phyloP scores from a whole-genome alignment of 2,797 vertebrate species.

The Danionella dracula region DNA sequence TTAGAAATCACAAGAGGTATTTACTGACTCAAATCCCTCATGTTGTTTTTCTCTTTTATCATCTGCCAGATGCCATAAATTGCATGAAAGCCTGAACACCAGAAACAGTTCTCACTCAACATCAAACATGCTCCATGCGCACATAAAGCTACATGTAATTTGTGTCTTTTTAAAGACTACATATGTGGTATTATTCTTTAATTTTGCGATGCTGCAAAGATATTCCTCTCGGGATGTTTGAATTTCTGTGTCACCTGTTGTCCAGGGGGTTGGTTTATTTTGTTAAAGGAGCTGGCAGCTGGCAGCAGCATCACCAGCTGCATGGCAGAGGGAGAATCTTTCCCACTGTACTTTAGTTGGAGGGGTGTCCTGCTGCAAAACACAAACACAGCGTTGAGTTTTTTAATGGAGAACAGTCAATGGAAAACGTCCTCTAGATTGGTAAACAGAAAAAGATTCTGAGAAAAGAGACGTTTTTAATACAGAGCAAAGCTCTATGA shows the following conservation, averaged over 20 bases:
- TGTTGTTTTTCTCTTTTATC: constrained; percentile 16
- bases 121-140: constrained; percentile 21
- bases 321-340: constrained; percentile 8
- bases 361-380: background rate
- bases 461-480: too few species aligned
- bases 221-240: background rate
- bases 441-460: too few species aligned
- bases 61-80: constrained; percentile 25
- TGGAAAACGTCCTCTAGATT: background rate
- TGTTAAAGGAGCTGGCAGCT: constrained; percentile 10
- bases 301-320: constrained; percentile 22
- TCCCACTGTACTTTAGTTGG: constrained; percentile 9
- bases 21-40: constrained; percentile 13
- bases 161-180: constrained; percentile 11
- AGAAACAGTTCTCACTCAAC: constrained; percentile 16
- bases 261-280: background rate
- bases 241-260: constrained; percentile 19
- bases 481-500: too few species aligned
- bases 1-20: constrained; percentile 15
- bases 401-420: background rate
- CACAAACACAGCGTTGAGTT: background rate
- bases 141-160: constrained; percentile 8
- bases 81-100: constrained; percentile 17
- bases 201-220: background rate
- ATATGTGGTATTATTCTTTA: constrained; percentile 11